These are phyloP conservation scores for Stegodyphus dumicola DNA, from an alignment of 1,140 invertebrate species.

Conservation along the genomic window DNA sequence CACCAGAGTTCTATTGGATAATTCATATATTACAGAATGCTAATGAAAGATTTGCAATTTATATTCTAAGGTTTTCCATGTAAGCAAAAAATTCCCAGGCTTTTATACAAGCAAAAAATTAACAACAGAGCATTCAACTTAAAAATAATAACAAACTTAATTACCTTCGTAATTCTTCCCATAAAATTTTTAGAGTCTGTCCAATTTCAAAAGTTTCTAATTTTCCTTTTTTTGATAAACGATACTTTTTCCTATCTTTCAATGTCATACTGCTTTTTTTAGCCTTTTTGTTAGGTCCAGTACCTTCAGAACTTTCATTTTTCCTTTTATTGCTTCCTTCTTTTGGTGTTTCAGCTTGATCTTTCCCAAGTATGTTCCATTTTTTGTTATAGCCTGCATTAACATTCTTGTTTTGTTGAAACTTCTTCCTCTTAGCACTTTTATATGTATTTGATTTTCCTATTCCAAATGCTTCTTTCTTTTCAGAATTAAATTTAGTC, in stretches of 20 bases:
- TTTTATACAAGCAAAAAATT: too few relatives aligned
- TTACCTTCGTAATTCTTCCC: conserved; percentile 75
- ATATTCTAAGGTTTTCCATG: too few relatives aligned
- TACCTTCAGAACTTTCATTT: background rate
- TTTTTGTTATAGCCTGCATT: background rate
- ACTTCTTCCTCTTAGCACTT: background rate
- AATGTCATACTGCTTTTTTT: background rate
- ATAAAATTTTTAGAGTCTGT: conserved; percentile 79
- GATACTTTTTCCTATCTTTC: background rate
- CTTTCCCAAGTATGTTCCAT: background rate
- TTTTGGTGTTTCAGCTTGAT: background rate
- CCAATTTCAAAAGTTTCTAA: conserved; percentile 73
- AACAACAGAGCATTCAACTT: too few relatives aligned
- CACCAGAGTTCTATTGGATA: too few relatives aligned
- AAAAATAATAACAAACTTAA: background rate
- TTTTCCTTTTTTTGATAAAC: conserved; percentile 17
- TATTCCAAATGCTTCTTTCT: too few relatives aligned
- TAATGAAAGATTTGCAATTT: too few relatives aligned
- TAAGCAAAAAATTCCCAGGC: too few relatives aligned
- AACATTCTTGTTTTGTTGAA: conserved; percentile 7
- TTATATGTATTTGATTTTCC: background rate
- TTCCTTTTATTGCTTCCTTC: background rate
- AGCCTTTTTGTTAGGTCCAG: too few relatives aligned
- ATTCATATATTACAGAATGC: too few relatives aligned
- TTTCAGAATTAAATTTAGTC: too few relatives aligned